Evolutionary conservation across 37 sponge, comb jelly and placozoan species (phyloP).

Genomic region (Cladorhizidae sp.): DNA sequence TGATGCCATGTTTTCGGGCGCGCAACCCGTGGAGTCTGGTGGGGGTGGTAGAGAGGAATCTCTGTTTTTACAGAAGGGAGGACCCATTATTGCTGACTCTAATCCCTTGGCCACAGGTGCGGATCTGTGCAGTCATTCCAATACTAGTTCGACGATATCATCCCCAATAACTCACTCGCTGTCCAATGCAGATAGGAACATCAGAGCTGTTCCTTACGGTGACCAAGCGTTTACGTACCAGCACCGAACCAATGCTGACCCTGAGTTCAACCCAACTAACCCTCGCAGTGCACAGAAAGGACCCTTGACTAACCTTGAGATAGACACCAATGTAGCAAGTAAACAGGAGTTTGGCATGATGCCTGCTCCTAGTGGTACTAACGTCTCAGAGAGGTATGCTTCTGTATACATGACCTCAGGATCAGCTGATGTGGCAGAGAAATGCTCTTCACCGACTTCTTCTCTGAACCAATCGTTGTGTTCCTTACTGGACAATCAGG

Average conservation of each 20-base stretch:
- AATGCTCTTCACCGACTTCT: background rate
- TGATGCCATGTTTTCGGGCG: background rate
- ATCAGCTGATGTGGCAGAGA: background rate
- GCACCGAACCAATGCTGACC: background rate
- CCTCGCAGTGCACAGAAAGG: background rate
- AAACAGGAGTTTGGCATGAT: background rate
- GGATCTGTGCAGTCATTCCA: background rate
- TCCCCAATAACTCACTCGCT: background rate
- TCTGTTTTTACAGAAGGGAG: background rate
- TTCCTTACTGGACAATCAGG: conserved; percentile 23
- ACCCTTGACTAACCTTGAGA: background rate
- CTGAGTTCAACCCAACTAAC: background rate
- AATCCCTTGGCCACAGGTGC: no score
- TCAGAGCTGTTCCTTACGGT: background rate
- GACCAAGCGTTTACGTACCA: background rate
- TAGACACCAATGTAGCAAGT: background rate
- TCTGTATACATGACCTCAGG: background rate
- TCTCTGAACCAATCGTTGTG: conserved; percentile 29
- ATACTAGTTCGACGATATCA: background rate
- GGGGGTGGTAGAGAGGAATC: background rate
- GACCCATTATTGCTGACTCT: no score
- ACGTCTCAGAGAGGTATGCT: background rate
- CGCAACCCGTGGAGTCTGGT: background rate
- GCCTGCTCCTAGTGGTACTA: background rate
- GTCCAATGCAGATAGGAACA: background rate